Base-by-base conservation (phyloP, 2,113 vertebrate species). In the Rhea pennata region DNA sequence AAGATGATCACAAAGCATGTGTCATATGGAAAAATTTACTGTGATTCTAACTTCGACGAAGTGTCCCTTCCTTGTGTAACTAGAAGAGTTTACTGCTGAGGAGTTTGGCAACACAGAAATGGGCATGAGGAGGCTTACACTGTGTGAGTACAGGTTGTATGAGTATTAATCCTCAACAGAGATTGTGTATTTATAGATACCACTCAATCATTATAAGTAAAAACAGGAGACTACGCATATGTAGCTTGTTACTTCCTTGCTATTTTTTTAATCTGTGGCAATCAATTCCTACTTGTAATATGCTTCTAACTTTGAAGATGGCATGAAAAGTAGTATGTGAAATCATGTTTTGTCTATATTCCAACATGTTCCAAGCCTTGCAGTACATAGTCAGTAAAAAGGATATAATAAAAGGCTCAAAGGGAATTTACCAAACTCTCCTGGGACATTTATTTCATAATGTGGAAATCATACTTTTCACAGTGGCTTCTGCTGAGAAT, bases 41-140 rank as follows among this genome's bases (percentile, higher is more conserved):
- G 13, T 19, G 10, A 6, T 31, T 58, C 56, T 58, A 9, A 58
- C 29, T 10, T 33, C 36, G 10, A 58, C 19, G 56, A 58, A 58
- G 10, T 31, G 15, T 31, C 29, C 56, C 56, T 58, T 58, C 29
- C 29, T 48, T 48, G 46, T 48, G 9, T 48, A 0, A 15, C 0
- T 1, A 44, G 42, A 74, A 31, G 44, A 46, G 10, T 19, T 65
- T 65, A 22, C 24, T 65, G 64, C 26, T 11, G 64, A 23, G 39
- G 2, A 58, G 29, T 33, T 33, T 9, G 13, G 10, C 0, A 2
- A 46, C 1, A 7, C 12, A 0, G 4, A 10, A 21, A 2, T 53
- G 15, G 40, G 39, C 22, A 42, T 0, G 0, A 20, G 12, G 23
- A 79, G 26, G 11, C 1, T 0, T 5, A 2, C 14, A 73, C 76